phyloP scores from a whole-genome alignment of 2,888 invertebrate genomes.

The Leptothorax acervorum region DNA sequence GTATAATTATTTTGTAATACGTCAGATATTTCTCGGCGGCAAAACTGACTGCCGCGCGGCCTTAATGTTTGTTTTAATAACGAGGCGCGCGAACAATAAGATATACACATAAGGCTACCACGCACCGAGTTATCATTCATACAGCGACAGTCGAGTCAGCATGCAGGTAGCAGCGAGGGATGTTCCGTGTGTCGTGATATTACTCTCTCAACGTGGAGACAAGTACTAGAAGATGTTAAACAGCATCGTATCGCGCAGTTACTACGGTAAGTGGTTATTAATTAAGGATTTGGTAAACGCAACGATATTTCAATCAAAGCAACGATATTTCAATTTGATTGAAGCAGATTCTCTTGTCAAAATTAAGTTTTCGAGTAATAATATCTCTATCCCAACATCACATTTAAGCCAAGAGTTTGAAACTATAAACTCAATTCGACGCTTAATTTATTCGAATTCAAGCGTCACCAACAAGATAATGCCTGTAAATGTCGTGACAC shows the following conservation, averaged over 20 bases:
- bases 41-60: background rate
- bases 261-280: background rate
- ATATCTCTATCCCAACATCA: background rate
- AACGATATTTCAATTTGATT: background rate
- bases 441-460: background rate
- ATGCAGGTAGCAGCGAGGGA: background rate
- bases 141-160: background rate
- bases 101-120: background rate
- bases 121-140: background rate
- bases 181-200: background rate
- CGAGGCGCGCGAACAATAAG: background rate
- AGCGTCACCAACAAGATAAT: background rate
- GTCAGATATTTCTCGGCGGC: background rate
- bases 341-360: background rate
- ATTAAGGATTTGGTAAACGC: background rate
- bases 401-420: background rate
- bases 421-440: background rate
- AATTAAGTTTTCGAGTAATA: background rate
- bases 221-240: constrained; percentile 3
- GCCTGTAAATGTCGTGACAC: background rate
- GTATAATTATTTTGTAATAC: background rate
- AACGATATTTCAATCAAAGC: background rate
- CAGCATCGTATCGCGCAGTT: background rate
- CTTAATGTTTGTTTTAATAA: background rate
- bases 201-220: background rate